Evolutionary conservation across 2,888 invertebrate species (phyloP).

Genomic region (Lycaena phlaeas): DNA sequence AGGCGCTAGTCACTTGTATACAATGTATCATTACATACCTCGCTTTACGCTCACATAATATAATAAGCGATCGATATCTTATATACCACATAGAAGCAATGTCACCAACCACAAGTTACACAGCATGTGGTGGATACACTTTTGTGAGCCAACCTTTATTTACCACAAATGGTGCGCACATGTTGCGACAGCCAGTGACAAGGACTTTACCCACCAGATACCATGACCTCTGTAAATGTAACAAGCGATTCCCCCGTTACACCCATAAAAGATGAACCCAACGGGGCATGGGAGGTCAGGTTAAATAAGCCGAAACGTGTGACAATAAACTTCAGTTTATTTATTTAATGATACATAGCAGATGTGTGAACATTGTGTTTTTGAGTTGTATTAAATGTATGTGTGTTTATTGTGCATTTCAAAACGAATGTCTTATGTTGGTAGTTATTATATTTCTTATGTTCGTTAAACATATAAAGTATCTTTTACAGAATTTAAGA

Average conservation of each 20-base stretch:
- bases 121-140: conserved; percentile 47
- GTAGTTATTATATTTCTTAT: no score
- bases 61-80: no score
- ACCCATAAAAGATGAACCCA: background rate
- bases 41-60: no score
- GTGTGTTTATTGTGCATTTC: background rate
- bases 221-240: conserved; percentile 7
- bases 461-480: no score
- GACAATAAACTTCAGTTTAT: conserved; percentile 62
- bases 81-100: conserved; percentile 8
- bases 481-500: no score
- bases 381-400: background rate
- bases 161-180: conserved; percentile 63
- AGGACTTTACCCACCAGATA: conserved; percentile 38
- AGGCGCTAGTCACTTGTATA: no score
- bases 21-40: no score
- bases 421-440: no score
- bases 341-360: conserved; percentile 57
- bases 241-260: conserved; percentile 1
- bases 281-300: conserved; percentile 22
- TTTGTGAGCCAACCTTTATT: conserved; percentile 51
- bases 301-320: conserved; percentile 35
- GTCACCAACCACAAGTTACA: conserved; percentile 17
- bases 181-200: conserved; percentile 61
- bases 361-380: conserved; percentile 31